These are phyloP conservation scores for Macropis europaea DNA, from an alignment of 2,888 invertebrate species.

Conservation along the genomic window DNA sequence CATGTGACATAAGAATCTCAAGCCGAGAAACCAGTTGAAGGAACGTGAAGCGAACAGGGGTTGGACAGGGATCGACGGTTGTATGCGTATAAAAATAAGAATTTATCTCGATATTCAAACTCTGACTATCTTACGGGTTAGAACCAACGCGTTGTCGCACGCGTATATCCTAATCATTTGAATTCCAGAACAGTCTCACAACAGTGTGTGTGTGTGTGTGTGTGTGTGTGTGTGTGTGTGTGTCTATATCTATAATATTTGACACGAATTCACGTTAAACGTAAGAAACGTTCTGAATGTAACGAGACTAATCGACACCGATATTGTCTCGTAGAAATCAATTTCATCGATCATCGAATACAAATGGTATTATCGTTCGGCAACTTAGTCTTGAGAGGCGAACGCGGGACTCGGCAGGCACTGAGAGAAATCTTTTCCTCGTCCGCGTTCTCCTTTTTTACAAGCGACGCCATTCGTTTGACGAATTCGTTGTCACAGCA, in stretches of 20 bases:
- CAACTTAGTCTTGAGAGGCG: too few relatives aligned
- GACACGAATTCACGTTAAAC: neutral
- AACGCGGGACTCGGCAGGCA: too few relatives aligned
- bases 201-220: neutral
- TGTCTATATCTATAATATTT: too few relatives aligned
- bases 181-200: constrained; percentile 70
- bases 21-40: neutral
- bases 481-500: too few relatives aligned
- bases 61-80: constrained; percentile 42
- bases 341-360: neutral
- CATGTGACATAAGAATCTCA: neutral
- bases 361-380: constrained; percentile 4
- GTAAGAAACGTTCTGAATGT: constrained; percentile 4
- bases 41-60: constrained; percentile 5
- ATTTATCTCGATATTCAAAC: constrained; percentile 58
- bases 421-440: too few relatives aligned
- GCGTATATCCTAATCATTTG: constrained; percentile 36
- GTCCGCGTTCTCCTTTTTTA: too few relatives aligned
- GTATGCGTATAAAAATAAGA: constrained; percentile 62
- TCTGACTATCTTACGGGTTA: constrained; percentile 47
- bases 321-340: neutral
- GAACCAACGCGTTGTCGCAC: constrained; percentile 37
- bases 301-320: constrained; percentile 20
- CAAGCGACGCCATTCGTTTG: too few relatives aligned
- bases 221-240: neutral